Evolutionary conservation across 2,113 vertebrate species (phyloP), one percentile per base, ranked within the genome.

Genomic region (Pomatostomus ruficeps): DNA sequence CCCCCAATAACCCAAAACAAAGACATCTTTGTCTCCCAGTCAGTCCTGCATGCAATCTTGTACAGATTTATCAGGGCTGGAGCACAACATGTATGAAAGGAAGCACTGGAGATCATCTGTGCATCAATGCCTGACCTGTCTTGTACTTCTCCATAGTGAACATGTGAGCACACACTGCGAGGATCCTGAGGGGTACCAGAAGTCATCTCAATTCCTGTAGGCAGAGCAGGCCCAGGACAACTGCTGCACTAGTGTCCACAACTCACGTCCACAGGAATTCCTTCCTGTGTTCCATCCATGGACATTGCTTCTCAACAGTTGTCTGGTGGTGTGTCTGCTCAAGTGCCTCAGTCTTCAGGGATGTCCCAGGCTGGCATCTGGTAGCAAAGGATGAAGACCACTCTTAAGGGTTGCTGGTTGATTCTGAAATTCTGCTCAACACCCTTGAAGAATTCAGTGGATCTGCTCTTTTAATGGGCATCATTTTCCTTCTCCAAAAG

Each of bases 161-260:
- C 8, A 40, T 7, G 12, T 48, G 10, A 71, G 14, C 48, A 58
- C 1, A 7, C 5, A 21, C 36, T 51, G 29, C 0, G 0, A 51
- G 36, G 19, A 26, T 84, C 26, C 45, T 65, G 59, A 57, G 25
- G 10, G 1, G 12, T 67, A 49, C 25, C 61, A 70, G 42, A 79
- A 79, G 11, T 48, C 16, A 54, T 62, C n/a, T 74, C 24, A 75
- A 29, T 45, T 75, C 52, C 57, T 40, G 4, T 21, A 55, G 35
- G 35, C 35, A 76, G 6, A 13, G 21, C 14, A 76, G 24, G 40
- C 40, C 23, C 68, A 76, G 61, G 23, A 40, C 24, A 85, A n/a
- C 61, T 66, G 59, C 61, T 78, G n/a, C 66, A 71, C n/a, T 35
- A 38, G 35, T 16, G 4, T 28, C 38, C 62, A 45, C 0, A 2